Evolutionary conservation across 2,113 vertebrate species (phyloP).

Genomic region (Todiramphus chloris): DNA sequence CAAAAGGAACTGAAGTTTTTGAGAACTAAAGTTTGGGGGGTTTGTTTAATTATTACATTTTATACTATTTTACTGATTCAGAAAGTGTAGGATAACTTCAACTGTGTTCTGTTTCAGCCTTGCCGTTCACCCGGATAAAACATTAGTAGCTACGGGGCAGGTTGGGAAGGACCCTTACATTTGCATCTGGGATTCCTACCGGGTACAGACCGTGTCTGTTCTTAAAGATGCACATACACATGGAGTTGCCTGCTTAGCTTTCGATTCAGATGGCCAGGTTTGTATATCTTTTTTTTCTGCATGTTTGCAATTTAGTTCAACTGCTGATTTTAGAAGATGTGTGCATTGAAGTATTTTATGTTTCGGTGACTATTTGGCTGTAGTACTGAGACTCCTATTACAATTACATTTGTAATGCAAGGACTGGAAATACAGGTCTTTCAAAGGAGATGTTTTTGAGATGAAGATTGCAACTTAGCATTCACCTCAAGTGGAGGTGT

Average conservation of each 20-base stretch:
- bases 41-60: background rate
- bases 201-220: conserved; percentile 90
- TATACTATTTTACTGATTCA: background rate
- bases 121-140: conserved; percentile 93
- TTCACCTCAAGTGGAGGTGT: background rate
- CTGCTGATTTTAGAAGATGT: background rate
- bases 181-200: conserved; percentile 94
- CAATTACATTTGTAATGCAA: background rate
- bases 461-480: background rate
- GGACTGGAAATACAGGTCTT: background rate
- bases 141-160: conserved; percentile 93
- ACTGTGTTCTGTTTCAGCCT: conserved; percentile 79
- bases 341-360: background rate
- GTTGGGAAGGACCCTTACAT: conserved; percentile 95
- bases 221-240: conserved; percentile 94
- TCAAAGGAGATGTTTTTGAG: background rate
- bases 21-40: background rate
- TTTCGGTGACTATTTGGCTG: background rate
- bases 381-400: background rate
- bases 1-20: background rate
- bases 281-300: conserved; percentile 33
- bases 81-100: background rate
- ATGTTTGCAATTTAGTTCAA: background rate
- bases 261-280: conserved; percentile 94
- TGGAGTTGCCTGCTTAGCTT: conserved; percentile 92